Evolutionary conservation across 2,113 vertebrate species (phyloP).

Genomic region (Neoarius graeffei): DNA sequence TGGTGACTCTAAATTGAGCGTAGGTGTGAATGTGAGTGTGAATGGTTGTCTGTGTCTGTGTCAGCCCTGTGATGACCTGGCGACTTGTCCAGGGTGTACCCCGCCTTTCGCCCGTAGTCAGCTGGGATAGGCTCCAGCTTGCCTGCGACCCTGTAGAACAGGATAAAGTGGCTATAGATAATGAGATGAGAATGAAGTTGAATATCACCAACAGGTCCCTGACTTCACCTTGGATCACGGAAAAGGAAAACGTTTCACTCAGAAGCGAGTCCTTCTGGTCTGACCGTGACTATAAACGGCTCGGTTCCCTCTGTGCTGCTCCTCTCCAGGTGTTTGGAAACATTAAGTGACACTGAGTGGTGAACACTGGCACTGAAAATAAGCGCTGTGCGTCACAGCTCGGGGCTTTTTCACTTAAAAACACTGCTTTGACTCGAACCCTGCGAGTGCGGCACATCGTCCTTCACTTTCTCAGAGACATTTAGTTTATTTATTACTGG

Average conservation of each 20-base stretch:
- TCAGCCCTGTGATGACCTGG: too few relatives aligned
- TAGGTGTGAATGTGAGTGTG: too few relatives aligned
- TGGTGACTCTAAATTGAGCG: too few relatives aligned
- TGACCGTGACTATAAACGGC: slow-evolving; percentile 2
- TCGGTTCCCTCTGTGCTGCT: neutral
- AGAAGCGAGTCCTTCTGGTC: neutral
- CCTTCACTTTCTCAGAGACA: slow-evolving; percentile 25
- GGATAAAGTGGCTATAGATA: too few relatives aligned
- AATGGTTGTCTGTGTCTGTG: too few relatives aligned
- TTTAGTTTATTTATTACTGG: slow-evolving; percentile 47
- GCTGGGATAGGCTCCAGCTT: too few relatives aligned
- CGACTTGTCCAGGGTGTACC: too few relatives aligned
- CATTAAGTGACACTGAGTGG: slow-evolving; percentile 35
- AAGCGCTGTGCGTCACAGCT: slow-evolving; percentile 39
- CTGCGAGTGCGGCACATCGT: slow-evolving; percentile 13
- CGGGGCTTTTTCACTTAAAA: slow-evolving; percentile 38
- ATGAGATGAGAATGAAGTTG: too few relatives aligned
- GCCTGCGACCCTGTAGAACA: too few relatives aligned
- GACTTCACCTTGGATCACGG: neutral
- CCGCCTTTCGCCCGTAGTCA: too few relatives aligned
- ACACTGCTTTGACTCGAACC: slow-evolving; percentile 32
- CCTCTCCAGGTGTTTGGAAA: slow-evolving; percentile 47
- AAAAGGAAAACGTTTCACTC: neutral
- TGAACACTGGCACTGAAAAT: slow-evolving; percentile 43
- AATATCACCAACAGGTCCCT: neutral